Base-by-base conservation (phyloP, 1,140 invertebrate species). In the Caenorhabditis elegans region DNA sequence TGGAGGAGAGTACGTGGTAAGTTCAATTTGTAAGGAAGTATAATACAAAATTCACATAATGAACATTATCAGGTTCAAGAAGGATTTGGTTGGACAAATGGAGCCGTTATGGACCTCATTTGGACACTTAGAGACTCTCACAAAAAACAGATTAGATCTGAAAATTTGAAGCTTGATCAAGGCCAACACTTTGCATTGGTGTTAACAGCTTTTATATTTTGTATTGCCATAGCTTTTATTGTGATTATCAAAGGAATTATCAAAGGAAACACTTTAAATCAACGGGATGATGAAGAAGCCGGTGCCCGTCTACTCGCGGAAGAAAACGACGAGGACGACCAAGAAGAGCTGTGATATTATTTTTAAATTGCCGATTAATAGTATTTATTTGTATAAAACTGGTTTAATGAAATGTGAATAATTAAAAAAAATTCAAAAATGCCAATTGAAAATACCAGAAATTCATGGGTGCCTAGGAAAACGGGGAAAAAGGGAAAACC, bases 11-110 rank as follows among this genome's bases (percentile, higher is more conserved):
- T 83, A 83, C 28, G 24, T 65, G 3, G 82, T 83, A 43, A 49
- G 34, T 48, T 3, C 10, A 53, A n/a, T 19, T 53, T 53, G 49
- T 53, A 26, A 5, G 24, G 49, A 19, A 53, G 24, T 53, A n/a
- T n/a, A 47, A 11, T 19, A 34, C 10, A 34, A 47, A 47, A 47
- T 11, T 47, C 46, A 47, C 10, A 47, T 55, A 76, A 76, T 19
- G 11, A 43, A 43, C 39, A 43, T 39, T 53, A 4, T 19, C 34
- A 70, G 60, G 60, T 49, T 6, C 77, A 85, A 76, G 92, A 92
- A 19, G 96, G 96, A 13, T 97, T 97, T 88, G 96, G 95, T 3
- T 97, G 95, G 95, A 94, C 94, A 0, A 97, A 97, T 89, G 96
- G 95, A 2, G 93, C 96, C 0, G 92, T 94, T 13, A 89, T 96